Base-by-base conservation (phyloP, 2,888 invertebrate genomes). In the Mesodorylaimus sp. region DNA sequence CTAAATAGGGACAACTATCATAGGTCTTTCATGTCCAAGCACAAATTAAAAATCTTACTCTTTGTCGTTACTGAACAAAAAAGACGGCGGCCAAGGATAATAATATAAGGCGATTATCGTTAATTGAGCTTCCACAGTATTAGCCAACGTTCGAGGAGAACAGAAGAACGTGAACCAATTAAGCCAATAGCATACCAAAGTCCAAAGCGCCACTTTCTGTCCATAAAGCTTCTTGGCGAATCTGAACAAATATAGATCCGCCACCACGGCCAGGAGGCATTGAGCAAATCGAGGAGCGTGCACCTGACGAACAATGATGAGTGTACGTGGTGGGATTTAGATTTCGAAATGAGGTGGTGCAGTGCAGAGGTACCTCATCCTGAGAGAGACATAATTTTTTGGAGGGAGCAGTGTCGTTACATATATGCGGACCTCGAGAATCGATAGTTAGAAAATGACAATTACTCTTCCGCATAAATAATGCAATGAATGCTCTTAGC, bases 141-240 rank as follows among this genome's bases (percentile, higher is more conserved):
- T 95, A 32, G 82, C 76, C 45, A 95, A 65, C 0, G 91, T 91
- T 47, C 95, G 75, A 0, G 87, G 79, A 0, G 80, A 79, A 13
- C 82, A 84, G 66, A 87, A 95, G 65, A 85, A 83, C 77, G 84
- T 81, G 68, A 88, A 93, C 84, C 87, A 91, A 41, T 83, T 80
- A 0, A 79, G 76, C 0, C 80, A 70, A 46, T 84, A 76, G 50
- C 79, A 73, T 58, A 82, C 78, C 5, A 83, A 64, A 0, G 82
- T 78, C 81, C 83, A 83, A 67, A 80, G 79, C 2, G 67, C 69
- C 16, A 65, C 63, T 1, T 56, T 56, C 21, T 58, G 53, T 26
- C 66, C 68, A 55, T 63, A 59, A 48, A 77, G 76, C 42, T 62
- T 59, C 36, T 61, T 57, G 36, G 69, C 65, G 54, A 73, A 62